Evolutionary conservation across 2,888 invertebrate species (phyloP).

Genomic region (Bombylius major): DNA sequence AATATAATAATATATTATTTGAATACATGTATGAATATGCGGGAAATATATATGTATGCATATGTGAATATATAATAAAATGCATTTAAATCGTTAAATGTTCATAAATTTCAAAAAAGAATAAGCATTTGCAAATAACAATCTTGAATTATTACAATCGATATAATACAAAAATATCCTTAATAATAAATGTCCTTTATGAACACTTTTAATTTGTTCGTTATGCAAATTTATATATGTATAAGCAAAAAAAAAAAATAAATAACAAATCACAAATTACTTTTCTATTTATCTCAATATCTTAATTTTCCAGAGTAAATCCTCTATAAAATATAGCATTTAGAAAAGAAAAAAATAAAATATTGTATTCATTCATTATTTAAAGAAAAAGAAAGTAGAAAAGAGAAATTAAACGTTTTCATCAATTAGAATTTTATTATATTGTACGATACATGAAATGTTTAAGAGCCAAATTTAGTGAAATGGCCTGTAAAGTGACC

Average conservation of each 20-base stretch:
- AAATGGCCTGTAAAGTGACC: too few relatives aligned
- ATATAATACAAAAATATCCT: background rate
- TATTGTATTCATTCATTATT: background rate
- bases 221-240: constrained; percentile 1
- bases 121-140: constrained; percentile 1
- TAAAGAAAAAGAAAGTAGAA: background rate
- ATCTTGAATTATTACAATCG: constrained; percentile 7
- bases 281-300: background rate
- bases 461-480: too few relatives aligned
- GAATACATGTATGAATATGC: constrained; percentile 1
- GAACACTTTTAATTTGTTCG: constrained; percentile 4
- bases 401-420: background rate
- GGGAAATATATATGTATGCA: constrained; percentile 14
- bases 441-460: too few relatives aligned
- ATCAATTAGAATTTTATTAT: too few relatives aligned
- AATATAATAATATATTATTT: too few relatives aligned
- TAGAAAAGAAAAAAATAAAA: background rate
- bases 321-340: background rate
- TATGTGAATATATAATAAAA: constrained; percentile 10
- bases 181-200: constrained; percentile 1
- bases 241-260: background rate
- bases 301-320: background rate
- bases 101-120: constrained; percentile 1
- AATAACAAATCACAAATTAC: background rate
- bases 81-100: constrained; percentile 19